Evolutionary conservation across 2,113 vertebrate species (phyloP).

Genomic region (Oncorhynchus masou): DNA sequence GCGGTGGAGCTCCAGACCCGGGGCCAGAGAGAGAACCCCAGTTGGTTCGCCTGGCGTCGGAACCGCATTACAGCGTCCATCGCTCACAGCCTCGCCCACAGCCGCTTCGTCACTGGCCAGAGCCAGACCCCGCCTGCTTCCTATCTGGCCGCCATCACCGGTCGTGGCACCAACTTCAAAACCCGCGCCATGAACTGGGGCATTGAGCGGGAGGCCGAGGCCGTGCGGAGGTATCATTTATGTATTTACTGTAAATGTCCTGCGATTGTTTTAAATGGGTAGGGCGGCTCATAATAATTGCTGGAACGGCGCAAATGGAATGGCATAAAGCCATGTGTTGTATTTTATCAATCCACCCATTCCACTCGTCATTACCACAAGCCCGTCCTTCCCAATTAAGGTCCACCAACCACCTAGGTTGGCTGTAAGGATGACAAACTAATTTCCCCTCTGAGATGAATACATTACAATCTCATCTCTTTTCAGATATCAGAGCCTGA

Average conservation of each 20-base stretch:
- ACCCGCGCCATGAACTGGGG: slow-evolving; percentile 83
- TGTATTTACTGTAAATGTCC: too few species aligned
- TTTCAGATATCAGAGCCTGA: slow-evolving; percentile 66
- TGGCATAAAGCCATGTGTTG: too few species aligned
- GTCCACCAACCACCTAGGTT: too few species aligned
- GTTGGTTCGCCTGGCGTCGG: slow-evolving; percentile 75
- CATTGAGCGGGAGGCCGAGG: slow-evolving; percentile 65
- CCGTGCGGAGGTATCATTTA: slow-evolving; percentile 3
- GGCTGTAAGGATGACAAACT: too few species aligned
- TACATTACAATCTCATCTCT: too few species aligned
- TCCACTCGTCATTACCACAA: too few species aligned
- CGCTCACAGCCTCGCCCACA: slow-evolving; percentile 72
- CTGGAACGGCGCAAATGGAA: too few species aligned
- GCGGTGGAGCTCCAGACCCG: slow-evolving; percentile 75
- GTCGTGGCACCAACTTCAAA: slow-evolving; percentile 31
- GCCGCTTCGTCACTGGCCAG: slow-evolving; percentile 66
- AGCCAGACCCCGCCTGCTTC: slow-evolving; percentile 69
- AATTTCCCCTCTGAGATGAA: too few species aligned
- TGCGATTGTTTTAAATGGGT: too few species aligned
- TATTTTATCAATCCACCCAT: too few species aligned
- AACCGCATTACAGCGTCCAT: slow-evolving; percentile 82
- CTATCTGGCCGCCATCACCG: slow-evolving; percentile 68
- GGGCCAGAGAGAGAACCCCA: slow-evolving; percentile 73
- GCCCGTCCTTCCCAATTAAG: too few species aligned
- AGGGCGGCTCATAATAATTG: too few species aligned